phyloP scores from a whole-genome alignment of 2,797 vertebrate genomes.

The Acanthurus lineatus region DNA sequence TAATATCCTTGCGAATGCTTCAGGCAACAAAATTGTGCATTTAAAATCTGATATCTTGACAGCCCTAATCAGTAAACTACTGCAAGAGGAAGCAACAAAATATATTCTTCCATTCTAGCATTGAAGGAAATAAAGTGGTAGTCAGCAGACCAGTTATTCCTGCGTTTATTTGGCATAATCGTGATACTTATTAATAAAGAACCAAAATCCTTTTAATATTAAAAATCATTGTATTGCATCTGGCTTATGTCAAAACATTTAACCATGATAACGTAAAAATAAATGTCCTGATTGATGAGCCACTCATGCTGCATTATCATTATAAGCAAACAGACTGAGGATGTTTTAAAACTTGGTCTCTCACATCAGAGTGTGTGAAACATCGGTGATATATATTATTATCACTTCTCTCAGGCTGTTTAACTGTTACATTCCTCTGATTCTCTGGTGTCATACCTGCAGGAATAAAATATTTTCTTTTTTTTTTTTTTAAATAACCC shows the following conservation, averaged over 20 bases:
- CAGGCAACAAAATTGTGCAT: too few relatives aligned
- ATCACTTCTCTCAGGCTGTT: conserved; percentile 36
- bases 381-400: conserved; percentile 33
- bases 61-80: too few relatives aligned
- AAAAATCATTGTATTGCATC: conserved; percentile 47
- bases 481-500: conserved; percentile 46
- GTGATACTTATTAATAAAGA: conserved; percentile 23
- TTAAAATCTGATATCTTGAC: too few relatives aligned
- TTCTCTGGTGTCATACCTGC: conserved; percentile 36
- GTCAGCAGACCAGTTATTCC: conserved; percentile 31
- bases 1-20: too few relatives aligned
- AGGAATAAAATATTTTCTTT: conserved; percentile 42
- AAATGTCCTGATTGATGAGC: conserved; percentile 13
- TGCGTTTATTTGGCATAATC: conserved; percentile 40
- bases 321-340: conserved; percentile 3
- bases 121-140: neutral
- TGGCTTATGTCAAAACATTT: conserved; percentile 21
- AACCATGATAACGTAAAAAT: neutral
- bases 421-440: conserved; percentile 31
- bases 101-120: too few relatives aligned
- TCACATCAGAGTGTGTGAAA: conserved; percentile 28
- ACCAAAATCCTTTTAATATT: conserved; percentile 36
- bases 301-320: neutral
- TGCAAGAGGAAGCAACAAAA: too few relatives aligned
- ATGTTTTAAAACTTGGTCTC: conserved; percentile 36